Evolutionary conservation across 2,797 vertebrate genomes (phyloP).

Genomic region (Melanotaenia nigrans): DNA sequence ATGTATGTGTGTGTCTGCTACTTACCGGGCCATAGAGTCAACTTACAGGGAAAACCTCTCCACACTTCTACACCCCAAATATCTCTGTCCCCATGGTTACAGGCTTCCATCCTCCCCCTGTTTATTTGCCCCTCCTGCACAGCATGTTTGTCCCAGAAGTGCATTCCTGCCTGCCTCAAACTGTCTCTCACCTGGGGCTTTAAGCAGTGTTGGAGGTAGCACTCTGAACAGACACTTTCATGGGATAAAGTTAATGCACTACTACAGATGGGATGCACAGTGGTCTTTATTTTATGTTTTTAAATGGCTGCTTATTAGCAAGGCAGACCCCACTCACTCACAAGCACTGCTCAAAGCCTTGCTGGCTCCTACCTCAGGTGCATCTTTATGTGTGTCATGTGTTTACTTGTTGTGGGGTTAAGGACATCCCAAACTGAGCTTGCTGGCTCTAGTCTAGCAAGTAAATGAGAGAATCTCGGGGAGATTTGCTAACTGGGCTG

Average conservation of each 20-base stretch:
- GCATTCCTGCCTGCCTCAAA: slow-evolving; percentile 75
- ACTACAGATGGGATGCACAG: background rate
- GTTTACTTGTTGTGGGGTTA: slow-evolving; percentile 66
- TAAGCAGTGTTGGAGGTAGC: slow-evolving; percentile 78
- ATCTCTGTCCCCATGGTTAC: slow-evolving; percentile 75
- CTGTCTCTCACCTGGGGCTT: slow-evolving; percentile 75
- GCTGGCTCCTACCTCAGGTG: slow-evolving; percentile 68
- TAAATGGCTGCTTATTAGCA: slow-evolving; percentile 17
- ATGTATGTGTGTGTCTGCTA: slow-evolving; percentile 67
- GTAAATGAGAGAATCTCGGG: slow-evolving; percentile 55
- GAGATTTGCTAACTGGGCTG: slow-evolving; percentile 69
- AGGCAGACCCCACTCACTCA: slow-evolving; percentile 42
- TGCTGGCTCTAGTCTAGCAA: slow-evolving; percentile 59
- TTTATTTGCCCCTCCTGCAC: slow-evolving; percentile 78
- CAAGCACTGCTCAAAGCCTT: slow-evolving; percentile 80
- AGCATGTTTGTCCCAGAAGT: slow-evolving; percentile 88
- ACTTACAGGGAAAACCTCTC: slow-evolving; percentile 84
- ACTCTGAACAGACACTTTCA: slow-evolving; percentile 13
- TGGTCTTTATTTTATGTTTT: slow-evolving; percentile 29
- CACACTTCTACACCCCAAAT: slow-evolving; percentile 65
- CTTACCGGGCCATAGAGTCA: slow-evolving; percentile 79
- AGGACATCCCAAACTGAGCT: slow-evolving; percentile 67
- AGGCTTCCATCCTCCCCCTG: slow-evolving; percentile 70
- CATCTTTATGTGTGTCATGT: slow-evolving; percentile 66
- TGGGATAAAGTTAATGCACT: slow-evolving; percentile 16